Percentiles rank a stretch among this genome's conserved stretches.
These are phyloP conservation scores for Pocillopora grandis DNA, from an alignment of 92 coral and sea anemone species.

Conservation along the genomic window DNA sequence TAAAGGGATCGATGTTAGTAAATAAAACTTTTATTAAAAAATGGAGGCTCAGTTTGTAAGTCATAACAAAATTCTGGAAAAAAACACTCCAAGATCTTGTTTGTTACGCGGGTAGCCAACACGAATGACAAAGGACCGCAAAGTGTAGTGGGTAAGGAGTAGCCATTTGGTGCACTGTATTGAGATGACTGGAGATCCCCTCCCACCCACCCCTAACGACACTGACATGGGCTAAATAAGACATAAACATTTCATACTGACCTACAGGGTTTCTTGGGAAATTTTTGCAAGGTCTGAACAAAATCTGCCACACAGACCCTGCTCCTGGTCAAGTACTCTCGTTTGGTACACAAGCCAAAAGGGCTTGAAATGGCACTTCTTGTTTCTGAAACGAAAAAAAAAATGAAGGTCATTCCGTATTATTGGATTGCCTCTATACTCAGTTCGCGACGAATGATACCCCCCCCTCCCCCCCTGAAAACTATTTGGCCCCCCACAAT, in stretches of 20 bases:
- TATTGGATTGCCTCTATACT: neutral
- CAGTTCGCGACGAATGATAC: no score
- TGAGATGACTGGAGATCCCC: neutral
- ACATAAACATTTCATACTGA: neutral
- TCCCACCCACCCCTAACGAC: neutral
- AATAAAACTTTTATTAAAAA: no score
- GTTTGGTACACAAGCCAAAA: slow-evolving; percentile 19
- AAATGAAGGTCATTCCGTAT: neutral
- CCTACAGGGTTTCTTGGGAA: slow-evolving; percentile 29
- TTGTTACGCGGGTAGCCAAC: no score
- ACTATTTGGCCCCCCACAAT: no score
- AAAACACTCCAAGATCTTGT: no score
- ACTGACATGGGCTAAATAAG: neutral
- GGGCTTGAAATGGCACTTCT: neutral
- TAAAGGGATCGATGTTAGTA: no score
- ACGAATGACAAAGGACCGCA: no score
- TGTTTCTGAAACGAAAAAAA: neutral
- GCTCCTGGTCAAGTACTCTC: neutral
- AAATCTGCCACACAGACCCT: slow-evolving; percentile 16
- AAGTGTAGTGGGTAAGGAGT: no score
- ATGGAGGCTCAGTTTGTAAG: no score
- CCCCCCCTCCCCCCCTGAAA: no score
- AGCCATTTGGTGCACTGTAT: no score
- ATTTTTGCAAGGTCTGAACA: slow-evolving; percentile 9
- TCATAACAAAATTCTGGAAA: no score